Evolutionary conservation across 2,797 vertebrate species (phyloP), one percentile per base, ranked within the genome.

Genomic region (Sebastolobus altivelis): DNA sequence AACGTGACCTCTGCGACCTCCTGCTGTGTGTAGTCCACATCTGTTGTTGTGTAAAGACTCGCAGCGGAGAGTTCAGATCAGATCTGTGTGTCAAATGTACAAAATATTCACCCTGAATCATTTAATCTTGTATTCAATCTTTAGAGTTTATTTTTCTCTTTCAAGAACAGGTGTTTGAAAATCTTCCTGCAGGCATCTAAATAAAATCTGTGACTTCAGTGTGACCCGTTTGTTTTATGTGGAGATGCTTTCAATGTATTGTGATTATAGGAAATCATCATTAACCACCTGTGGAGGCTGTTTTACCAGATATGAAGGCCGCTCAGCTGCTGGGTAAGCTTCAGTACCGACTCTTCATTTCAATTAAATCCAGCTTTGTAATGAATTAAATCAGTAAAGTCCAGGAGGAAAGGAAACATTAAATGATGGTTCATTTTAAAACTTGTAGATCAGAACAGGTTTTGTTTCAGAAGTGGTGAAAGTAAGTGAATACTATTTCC

Each of bases 51-150:
- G 52, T 20, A 18, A 18, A 43, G 59, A 27, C 40, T 72, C 52
- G 1, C 62, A 52, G 63, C 27, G 13, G 69, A 60, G 43, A 18
- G 31, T 25, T 37, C 11, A 5, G 16, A 55, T 75, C 37, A 25
- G 27, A 25, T 58, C 72, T 56, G 52, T 40, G 35, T 65, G 35
- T 33, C 5, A 66, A 43, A 66, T 59, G 63, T 49, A 76, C 58
- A 49, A 61, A 60, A 76, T 25, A 37, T 22, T 33, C 72, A 40
- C 16, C 11, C 16, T 3, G 14, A 49, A 20, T 49, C 31, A 59
- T 49, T 76, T 68, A 6, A 38, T 52, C 11, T 52, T 29, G n/a
- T 49, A n/a, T 52, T 68, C 22, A 27, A 10, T 9, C 74, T 67
- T 66, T 66, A 22, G 56, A 43, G 40, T 29, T 43, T 43, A 16